A percentile compares a stretch with the other conserved stretches of the same genome.
Evolutionary conservation across 2,113 vertebrate species (phyloP).

Genomic region (Callionymus lyra): DNA sequence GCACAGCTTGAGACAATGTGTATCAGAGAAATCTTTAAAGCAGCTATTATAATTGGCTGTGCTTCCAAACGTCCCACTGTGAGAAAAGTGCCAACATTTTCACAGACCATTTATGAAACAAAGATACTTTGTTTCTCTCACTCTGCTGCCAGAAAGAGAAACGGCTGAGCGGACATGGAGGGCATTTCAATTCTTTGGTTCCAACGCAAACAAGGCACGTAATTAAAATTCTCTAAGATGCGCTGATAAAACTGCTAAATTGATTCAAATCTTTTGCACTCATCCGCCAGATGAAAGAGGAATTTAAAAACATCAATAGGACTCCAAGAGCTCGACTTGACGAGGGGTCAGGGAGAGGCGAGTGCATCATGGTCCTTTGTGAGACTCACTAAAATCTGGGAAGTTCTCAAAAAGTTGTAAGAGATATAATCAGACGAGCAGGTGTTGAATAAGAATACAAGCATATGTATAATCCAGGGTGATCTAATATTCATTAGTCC

Average conservation of each 20-base stretch:
- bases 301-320: slow-evolving; percentile 54
- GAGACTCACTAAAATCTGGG: slow-evolving; percentile 9
- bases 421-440: no score
- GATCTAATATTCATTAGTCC: slow-evolving; percentile 54
- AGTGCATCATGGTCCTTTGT: slow-evolving; percentile 22
- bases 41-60: slow-evolving; percentile 35
- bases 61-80: slow-evolving; percentile 29
- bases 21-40: slow-evolving; percentile 29
- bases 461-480: slow-evolving; percentile 36
- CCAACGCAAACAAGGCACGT: slow-evolving; percentile 61
- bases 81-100: slow-evolving; percentile 33
- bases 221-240: slow-evolving; percentile 67
- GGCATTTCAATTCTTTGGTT: slow-evolving; percentile 52
- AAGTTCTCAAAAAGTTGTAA: no score
- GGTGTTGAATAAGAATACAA: slow-evolving; percentile 20
- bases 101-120: slow-evolving; percentile 44
- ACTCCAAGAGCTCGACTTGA: slow-evolving; percentile 1
- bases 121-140: slow-evolving; percentile 40
- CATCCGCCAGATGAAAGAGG: slow-evolving; percentile 42
- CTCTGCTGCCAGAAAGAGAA: slow-evolving; percentile 28
- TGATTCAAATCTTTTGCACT: slow-evolving; percentile 61
- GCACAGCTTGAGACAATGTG: slow-evolving; percentile 22
- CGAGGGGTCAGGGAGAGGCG: slow-evolving; percentile 12
- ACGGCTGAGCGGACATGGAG: slow-evolving; percentile 43
- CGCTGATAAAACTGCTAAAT: slow-evolving; percentile 59